A percentile compares a stretch with the other conserved stretches of the same genome.
Conservation (phyloP, 2,888 invertebrate species). For the Brachyptera risi region DNA sequence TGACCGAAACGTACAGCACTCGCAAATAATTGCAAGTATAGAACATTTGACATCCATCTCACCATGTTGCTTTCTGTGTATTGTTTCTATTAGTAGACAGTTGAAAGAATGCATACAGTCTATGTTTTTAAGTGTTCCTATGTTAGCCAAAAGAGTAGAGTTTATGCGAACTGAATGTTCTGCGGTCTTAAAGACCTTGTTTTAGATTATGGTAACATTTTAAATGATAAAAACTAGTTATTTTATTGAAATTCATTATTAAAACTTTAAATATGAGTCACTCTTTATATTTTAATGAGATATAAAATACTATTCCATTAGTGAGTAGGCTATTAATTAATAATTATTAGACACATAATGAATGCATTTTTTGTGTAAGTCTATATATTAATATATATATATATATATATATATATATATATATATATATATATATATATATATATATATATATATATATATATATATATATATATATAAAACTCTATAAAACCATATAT, state of each 20-base stretch:
- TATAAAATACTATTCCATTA: slow-evolving; percentile 2
- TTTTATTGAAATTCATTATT: slow-evolving; percentile 4
- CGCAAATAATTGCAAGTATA: slow-evolving; percentile 11
- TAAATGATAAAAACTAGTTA: slow-evolving; percentile 21
- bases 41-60: slow-evolving; percentile 16
- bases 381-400: too few species aligned
- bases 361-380: slow-evolving; percentile 18
- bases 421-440: too few species aligned
- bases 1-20: slow-evolving; percentile 13
- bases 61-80: slow-evolving; percentile 20
- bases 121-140: slow-evolving; percentile 34
- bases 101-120: slow-evolving; percentile 31
- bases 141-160: slow-evolving; percentile 28
- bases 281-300: slow-evolving; percentile 19
- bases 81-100: slow-evolving; percentile 18
- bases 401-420: too few species aligned
- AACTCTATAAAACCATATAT: too few species aligned
- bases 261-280: slow-evolving; percentile 17
- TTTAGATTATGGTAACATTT: slow-evolving; percentile 26
- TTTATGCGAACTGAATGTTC: slow-evolving; percentile 29
- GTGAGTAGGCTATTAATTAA: not conserved
- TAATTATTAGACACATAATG: slow-evolving; percentile 6
- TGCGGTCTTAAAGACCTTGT: slow-evolving; percentile 29
- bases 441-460: too few species aligned
- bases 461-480: too few species aligned